These are phyloP conservation scores for Gari tellinella DNA, from an alignment of 2,888 invertebrate species.

Conservation along the genomic window DNA sequence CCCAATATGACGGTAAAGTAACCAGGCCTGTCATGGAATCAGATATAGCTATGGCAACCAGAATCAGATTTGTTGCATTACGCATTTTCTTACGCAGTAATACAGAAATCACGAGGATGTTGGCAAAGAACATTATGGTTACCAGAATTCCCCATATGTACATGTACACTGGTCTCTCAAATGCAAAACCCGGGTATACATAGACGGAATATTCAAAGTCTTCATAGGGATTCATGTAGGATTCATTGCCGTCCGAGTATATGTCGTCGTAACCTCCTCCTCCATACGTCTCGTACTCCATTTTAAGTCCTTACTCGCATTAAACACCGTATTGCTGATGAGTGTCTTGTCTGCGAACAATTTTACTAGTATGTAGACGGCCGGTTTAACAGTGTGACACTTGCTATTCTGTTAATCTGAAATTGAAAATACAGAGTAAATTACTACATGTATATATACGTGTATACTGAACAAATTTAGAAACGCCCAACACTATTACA, in stretches of 20 bases:
- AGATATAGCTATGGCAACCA: slow-evolving; percentile 42
- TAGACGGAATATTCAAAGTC: background rate
- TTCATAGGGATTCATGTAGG: background rate
- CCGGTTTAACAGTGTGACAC: no score
- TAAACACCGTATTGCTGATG: no score
- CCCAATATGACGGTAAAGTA: slow-evolving; percentile 37
- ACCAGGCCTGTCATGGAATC: slow-evolving; percentile 49
- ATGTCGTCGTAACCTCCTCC: no score
- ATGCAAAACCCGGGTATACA: slow-evolving; percentile 15
- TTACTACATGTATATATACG: no score
- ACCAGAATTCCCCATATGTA: slow-evolving; percentile 45
- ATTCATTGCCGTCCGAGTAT: background rate
- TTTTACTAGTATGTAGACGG: no score
- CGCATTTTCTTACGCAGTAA: slow-evolving; percentile 41
- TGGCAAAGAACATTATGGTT: slow-evolving; percentile 28
- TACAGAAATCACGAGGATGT: slow-evolving; percentile 31
- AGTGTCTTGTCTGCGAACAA: no score
- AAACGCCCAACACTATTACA: no score
- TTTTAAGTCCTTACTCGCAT: no score
- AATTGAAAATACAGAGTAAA: no score
- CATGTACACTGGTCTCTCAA: slow-evolving; percentile 43
- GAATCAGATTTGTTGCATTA: slow-evolving; percentile 27
- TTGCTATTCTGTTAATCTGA: no score
- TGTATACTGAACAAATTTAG: no score
- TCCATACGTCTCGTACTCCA: no score